phyloP scores from a whole-genome alignment of 1,140 invertebrate species.

The Arion vulgaris region DNA sequence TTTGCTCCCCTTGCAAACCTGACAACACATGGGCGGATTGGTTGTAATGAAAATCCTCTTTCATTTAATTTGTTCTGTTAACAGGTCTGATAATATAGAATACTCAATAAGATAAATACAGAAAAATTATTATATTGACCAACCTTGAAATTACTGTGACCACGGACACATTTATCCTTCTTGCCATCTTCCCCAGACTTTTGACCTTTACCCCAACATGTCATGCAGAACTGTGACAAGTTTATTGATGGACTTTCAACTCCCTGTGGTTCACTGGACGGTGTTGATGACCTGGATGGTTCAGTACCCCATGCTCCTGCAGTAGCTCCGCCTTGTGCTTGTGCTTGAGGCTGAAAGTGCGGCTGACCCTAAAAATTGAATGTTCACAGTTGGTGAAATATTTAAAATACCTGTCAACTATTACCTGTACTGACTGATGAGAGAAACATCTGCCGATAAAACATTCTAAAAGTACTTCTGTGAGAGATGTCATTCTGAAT shows the following conservation, averaged over 20 bases:
- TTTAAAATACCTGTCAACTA: background rate
- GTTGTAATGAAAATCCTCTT: no score
- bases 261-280: background rate
- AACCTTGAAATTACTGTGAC: constrained; percentile 57
- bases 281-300: background rate
- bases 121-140: no score
- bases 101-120: no score
- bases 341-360: background rate
- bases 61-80: no score
- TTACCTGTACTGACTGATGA: no score
- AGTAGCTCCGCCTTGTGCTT: background rate
- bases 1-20: no score
- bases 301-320: background rate
- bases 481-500: no score
- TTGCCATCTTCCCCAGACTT: constrained; percentile 53
- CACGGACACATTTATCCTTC: constrained; percentile 58
- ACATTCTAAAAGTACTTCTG: no score
- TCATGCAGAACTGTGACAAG: constrained; percentile 53
- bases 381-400: background rate
- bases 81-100: no score
- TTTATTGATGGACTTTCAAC: constrained; percentile 42
- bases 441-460: no score
- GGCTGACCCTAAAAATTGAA: background rate
- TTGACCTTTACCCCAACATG: constrained; percentile 60
- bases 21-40: no score